phyloP scores from a whole-genome alignment of 2,113 vertebrate genomes.

The Triplophysa dalaica region DNA sequence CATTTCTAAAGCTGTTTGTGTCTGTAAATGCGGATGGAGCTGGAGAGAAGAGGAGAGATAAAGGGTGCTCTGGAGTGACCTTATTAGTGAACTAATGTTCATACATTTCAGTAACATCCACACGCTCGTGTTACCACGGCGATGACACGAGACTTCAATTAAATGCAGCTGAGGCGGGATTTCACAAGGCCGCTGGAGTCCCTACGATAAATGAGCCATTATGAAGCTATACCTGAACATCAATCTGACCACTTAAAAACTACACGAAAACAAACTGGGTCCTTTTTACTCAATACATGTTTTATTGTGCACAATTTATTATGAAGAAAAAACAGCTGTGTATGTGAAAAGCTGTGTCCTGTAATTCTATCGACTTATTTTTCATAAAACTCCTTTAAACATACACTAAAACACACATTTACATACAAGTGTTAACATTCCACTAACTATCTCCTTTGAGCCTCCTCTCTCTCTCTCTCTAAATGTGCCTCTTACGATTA shows the following conservation, averaged over 20 bases:
- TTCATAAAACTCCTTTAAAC: not conserved
- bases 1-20: not conserved
- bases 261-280: not conserved
- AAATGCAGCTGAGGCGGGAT: conserved; percentile 44
- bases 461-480: conserved; percentile 4
- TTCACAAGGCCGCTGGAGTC: conserved; percentile 27
- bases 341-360: too few relatives aligned
- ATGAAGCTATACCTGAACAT: not conserved
- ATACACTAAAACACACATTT: too few relatives aligned
- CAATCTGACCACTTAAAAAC: not conserved
- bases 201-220: not conserved
- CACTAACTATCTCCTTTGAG: not conserved
- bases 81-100: conserved; percentile 48
- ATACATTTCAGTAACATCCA: conserved; percentile 45
- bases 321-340: too few relatives aligned
- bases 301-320: too few relatives aligned
- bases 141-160: conserved; percentile 57
- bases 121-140: conserved; percentile 40
- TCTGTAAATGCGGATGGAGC: not conserved
- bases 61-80: conserved; percentile 21
- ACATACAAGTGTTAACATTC: not conserved
- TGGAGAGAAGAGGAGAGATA: not conserved
- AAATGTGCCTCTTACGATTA: conserved; percentile 41
- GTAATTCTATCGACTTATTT: too few relatives aligned
- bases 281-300: not conserved